Conservation (phyloP, 2,888 invertebrate species). For the Nomada ferruginata region DNA sequence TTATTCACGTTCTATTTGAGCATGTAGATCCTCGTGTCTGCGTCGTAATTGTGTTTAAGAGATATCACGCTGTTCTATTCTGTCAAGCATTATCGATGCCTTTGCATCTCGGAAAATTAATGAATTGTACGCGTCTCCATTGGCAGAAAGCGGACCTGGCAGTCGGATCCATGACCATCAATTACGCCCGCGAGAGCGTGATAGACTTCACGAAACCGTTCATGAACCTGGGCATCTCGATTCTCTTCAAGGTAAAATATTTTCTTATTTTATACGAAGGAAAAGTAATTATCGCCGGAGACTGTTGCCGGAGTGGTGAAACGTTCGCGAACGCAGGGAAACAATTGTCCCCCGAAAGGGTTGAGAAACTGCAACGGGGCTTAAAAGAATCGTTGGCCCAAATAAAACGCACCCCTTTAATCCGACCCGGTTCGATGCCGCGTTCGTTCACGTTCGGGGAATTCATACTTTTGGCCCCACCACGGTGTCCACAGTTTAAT, state of each 20-base stretch:
- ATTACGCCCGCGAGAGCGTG: slow-evolving; percentile 94
- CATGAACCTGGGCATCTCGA: slow-evolving; percentile 95
- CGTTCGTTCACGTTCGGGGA: neutral
- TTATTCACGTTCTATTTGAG: no score
- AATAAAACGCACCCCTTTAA: slow-evolving; percentile 28
- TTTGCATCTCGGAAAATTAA: slow-evolving; percentile 12
- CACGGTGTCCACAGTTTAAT: slow-evolving; percentile 10
- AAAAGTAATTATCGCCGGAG: neutral
- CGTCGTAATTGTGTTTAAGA: neutral
- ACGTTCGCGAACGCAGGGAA: no score
- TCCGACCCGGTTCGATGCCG: slow-evolving; percentile 24
- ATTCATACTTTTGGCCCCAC: slow-evolving; percentile 44
- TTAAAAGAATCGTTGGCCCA: neutral
- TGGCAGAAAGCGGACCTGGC: slow-evolving; percentile 93
- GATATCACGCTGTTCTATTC: neutral
- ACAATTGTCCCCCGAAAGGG: neutral
- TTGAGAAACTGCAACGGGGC: no score
- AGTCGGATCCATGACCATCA: slow-evolving; percentile 95
- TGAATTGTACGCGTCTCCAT: slow-evolving; percentile 34
- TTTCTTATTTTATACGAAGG: neutral
- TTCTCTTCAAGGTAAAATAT: slow-evolving; percentile 90
- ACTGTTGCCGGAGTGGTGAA: neutral
- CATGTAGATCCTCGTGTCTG: slow-evolving; percentile 13
- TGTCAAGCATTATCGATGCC: neutral
- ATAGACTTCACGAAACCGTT: slow-evolving; percentile 97